Conservation (phyloP, 2,888 invertebrate genomes). For the Sinohyriopsis cumingii region DNA sequence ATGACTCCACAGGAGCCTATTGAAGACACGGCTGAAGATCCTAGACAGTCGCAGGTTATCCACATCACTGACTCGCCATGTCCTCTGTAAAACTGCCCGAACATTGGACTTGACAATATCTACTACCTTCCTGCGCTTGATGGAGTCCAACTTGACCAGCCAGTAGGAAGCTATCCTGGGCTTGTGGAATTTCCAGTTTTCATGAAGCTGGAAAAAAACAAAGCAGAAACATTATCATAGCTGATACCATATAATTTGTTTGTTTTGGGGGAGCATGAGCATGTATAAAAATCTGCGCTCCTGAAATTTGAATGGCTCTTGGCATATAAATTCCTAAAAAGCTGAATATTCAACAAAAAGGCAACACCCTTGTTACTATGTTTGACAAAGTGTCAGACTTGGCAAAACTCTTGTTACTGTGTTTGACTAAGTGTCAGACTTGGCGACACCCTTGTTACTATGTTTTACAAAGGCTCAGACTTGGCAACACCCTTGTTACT, state of each 20-base stretch:
- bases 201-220: conserved; percentile 60
- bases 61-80: conserved; percentile 64
- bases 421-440: too few relatives aligned
- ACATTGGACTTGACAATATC: conserved; percentile 71
- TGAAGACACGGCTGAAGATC: conserved; percentile 69
- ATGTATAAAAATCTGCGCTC: too few relatives aligned
- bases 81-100: conserved; percentile 64
- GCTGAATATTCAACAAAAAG: too few relatives aligned
- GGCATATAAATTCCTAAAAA: too few relatives aligned
- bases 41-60: conserved; percentile 66
- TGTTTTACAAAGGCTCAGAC: too few relatives aligned
- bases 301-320: too few relatives aligned
- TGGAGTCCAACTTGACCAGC: conserved; percentile 70
- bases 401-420: too few relatives aligned
- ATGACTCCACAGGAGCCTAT: conserved; percentile 70
- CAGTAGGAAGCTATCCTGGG: conserved; percentile 71
- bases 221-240: not conserved
- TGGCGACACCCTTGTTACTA: too few relatives aligned
- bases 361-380: too few relatives aligned
- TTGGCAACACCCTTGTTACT: too few relatives aligned
- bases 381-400: too few relatives aligned
- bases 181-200: conserved; percentile 71
- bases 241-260: not conserved
- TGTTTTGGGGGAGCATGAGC: too few relatives aligned
- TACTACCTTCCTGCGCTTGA: conserved; percentile 70